Evolutionary conservation across 2,113 vertebrate genomes (phyloP).

Genomic region (Alethe diademata): DNA sequence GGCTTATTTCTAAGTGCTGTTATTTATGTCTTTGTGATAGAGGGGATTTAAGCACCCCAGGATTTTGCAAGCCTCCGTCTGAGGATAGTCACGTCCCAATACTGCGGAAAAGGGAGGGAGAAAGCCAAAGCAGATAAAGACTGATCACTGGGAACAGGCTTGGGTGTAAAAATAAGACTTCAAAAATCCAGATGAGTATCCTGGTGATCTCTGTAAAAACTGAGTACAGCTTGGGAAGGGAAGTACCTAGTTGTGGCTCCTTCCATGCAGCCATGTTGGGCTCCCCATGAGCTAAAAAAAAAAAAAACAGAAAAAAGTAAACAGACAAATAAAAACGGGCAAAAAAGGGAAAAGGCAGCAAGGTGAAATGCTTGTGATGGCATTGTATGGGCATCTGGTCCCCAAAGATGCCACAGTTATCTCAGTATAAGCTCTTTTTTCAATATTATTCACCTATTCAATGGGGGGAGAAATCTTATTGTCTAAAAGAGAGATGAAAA

Average conservation of each 20-base stretch:
- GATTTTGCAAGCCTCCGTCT: neutral
- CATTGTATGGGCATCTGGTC: neutral
- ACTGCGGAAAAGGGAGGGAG: neutral
- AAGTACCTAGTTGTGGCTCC: neutral
- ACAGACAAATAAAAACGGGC: neutral
- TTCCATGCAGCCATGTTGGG: neutral
- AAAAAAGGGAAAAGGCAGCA: neutral
- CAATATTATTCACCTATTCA: neutral
- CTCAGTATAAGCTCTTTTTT: neutral
- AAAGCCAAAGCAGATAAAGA: neutral
- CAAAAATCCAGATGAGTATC: neutral
- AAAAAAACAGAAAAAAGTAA: neutral
- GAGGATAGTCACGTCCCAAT: neutral
- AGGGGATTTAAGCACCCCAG: neutral
- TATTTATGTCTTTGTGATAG: neutral
- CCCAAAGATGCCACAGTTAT: fast-evolving
- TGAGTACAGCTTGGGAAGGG: neutral
- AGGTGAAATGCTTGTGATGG: neutral
- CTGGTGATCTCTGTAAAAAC: neutral
- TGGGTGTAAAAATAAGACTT: neutral
- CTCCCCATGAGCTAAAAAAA: neutral
- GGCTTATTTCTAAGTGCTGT: neutral
- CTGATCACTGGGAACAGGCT: neutral
- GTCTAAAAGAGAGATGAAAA: neutral
- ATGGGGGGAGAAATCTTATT: neutral